A percentile compares a stretch with the other conserved stretches of the same genome.
phyloP scores from a whole-genome alignment of 2,797 vertebrate genomes.

The Crocidura indochinensis region DNA sequence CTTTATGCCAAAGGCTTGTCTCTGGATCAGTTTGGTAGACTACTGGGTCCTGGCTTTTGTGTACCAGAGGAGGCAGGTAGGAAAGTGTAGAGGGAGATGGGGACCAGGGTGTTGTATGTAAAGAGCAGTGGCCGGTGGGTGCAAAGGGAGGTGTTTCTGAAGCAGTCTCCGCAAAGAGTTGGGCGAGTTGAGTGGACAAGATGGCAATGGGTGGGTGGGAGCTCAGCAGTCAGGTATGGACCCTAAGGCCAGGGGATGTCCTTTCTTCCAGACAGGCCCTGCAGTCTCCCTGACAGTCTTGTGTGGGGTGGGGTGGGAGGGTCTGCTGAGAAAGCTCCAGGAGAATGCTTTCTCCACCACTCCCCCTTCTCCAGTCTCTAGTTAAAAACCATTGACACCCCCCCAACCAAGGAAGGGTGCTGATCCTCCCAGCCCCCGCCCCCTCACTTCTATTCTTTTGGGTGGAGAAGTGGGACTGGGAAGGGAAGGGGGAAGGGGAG shows the following conservation, averaged over 20 bases:
- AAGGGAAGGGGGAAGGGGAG: constrained; percentile 74
- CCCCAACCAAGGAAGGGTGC: constrained; percentile 75
- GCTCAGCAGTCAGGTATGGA: not conserved
- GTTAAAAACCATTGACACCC: constrained; percentile 33
- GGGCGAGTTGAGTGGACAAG: not conserved
- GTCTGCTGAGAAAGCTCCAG: constrained; percentile 27
- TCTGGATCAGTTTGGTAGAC: constrained; percentile 5
- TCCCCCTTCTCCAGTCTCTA: constrained; percentile 2
- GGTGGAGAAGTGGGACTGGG: constrained; percentile 67
- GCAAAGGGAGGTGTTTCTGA: not conserved
- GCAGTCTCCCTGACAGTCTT: not conserved
- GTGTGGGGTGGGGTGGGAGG: not conserved
- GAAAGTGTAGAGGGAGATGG: no score
- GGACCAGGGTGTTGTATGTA: no score
- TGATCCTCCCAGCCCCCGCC: constrained; percentile 68
- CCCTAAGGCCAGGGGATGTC: not conserved
- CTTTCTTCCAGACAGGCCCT: constrained; percentile 8
- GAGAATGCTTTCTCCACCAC: not conserved
- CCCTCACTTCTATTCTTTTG: constrained; percentile 77
- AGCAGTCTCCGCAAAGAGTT: not conserved
- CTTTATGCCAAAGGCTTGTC: not conserved
- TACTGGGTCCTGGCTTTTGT: not conserved
- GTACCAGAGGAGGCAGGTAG: not conserved
- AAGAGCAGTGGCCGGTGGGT: not conserved
- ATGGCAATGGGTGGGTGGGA: not conserved